Evolutionary conservation across 2,113 vertebrate genomes (phyloP).

Genomic region (Callospermophilus lateralis): DNA sequence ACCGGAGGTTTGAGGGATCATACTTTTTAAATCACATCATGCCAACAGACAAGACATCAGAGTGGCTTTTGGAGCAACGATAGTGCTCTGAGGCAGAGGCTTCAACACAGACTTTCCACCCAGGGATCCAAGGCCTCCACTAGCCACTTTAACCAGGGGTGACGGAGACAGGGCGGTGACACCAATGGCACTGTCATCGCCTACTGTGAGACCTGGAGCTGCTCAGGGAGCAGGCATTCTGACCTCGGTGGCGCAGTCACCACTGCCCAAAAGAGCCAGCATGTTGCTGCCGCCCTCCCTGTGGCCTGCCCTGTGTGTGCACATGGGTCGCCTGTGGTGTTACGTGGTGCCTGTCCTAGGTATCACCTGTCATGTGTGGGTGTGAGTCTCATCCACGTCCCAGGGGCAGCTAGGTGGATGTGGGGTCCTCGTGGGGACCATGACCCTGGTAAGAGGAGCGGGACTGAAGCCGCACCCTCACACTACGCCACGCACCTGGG

Average conservation of each 20-base stretch:
- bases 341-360: too few species aligned
- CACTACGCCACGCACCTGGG: rapidly evolving
- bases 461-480: rapidly evolving
- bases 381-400: neutral
- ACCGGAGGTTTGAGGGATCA: neutral
- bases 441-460: rapidly evolving
- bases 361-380: neutral
- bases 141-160: neutral
- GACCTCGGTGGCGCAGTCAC: neutral
- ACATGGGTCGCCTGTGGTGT: neutral
- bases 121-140: neutral
- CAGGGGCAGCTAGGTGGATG: neutral
- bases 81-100: neutral
- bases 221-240: neutral
- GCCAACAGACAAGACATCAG: neutral
- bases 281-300: rapidly evolving
- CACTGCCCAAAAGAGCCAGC: neutral
- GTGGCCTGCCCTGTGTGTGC: too few species aligned
- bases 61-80: neutral
- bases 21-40: neutral
- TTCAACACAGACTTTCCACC: neutral
- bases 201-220: neutral
- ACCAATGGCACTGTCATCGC: neutral
- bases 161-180: neutral
- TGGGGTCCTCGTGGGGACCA: neutral